phyloP scores from a whole-genome alignment of 2,113 vertebrate species.

The Oenanthe oenanthe region DNA sequence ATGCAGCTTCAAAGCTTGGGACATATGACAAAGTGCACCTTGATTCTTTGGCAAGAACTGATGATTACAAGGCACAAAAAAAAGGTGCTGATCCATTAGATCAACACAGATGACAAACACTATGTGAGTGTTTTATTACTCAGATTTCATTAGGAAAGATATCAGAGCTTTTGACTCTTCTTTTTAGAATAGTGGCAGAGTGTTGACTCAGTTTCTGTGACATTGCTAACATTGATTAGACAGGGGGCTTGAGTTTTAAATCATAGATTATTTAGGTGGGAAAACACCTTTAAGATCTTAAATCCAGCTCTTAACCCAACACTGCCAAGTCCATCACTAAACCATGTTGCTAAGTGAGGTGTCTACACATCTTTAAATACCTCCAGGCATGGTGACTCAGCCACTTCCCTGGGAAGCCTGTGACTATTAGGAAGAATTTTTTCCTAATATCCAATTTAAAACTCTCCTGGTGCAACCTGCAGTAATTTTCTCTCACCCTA shows the following conservation, averaged over 20 bases:
- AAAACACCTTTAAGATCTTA: background rate
- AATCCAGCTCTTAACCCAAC: background rate
- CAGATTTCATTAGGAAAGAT: background rate
- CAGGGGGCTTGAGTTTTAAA: background rate
- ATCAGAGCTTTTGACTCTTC: background rate
- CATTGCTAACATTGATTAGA: background rate
- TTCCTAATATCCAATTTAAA: background rate
- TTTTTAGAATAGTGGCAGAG: background rate
- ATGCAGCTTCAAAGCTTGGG: background rate
- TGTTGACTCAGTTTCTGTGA: background rate
- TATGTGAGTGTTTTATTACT: background rate
- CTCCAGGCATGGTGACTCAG: background rate
- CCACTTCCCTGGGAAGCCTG: background rate
- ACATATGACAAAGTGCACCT: background rate
- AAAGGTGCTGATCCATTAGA: background rate
- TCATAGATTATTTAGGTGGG: background rate
- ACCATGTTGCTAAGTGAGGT: background rate
- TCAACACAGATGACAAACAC: background rate
- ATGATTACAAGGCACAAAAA: background rate
- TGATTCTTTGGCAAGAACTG: background rate
- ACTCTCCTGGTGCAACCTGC: background rate
- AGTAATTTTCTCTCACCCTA: background rate
- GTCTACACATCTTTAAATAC: background rate
- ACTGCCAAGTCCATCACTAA: background rate
- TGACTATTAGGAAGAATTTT: background rate